Base-by-base conservation (phyloP, 2,113 vertebrate species). In the Chloroceryle aenea region DNA sequence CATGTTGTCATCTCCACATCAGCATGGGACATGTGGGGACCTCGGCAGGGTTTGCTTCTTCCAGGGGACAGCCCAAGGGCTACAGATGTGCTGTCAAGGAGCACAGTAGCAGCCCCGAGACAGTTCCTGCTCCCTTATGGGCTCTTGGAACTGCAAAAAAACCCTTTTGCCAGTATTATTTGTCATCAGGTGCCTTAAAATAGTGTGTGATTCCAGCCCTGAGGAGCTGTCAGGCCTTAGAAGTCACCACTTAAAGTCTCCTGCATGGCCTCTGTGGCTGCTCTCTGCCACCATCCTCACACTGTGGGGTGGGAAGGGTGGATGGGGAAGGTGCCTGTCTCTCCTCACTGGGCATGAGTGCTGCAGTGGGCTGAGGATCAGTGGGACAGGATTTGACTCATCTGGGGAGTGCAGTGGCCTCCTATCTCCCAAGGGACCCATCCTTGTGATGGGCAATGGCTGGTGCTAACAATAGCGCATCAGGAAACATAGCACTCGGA, bases 151-250 rank as follows among this genome's bases (percentile, higher is more conserved):
- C 40, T 48, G 16, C 47, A 30, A 91, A 85, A 89, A 96, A 96
- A 86, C 79, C 90, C 83, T 96, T 91, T 77, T 66, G 45, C 73
- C 3, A 52, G 36, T 12, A 1, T 72, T 77, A 84, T 94, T 92
- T 91, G 83, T 95, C 92, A 84, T 86, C 56, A 5, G 25, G 30
- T 13, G 27, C 80, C 92, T 93, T 93, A 93, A 94, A 96, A 94
- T 93, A 96, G 58, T 0, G 20, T 21, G 53, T 43, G 73, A 85
- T 85, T 32, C 27, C 84, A 66, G 85, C 77, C 45, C 58, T 4
- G 9, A 58, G 81, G 81, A 79, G 78, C 90, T 75, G 67, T 22
- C 4, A 11, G 53, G 29, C 43, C 53, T 72, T 18, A 0, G 47
- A 78, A 29, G 25, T 23, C 27, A 0, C 72, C 43, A 67, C 29